Base-by-base conservation (phyloP, 2,797 vertebrate genomes). In the Alca torda region DNA sequence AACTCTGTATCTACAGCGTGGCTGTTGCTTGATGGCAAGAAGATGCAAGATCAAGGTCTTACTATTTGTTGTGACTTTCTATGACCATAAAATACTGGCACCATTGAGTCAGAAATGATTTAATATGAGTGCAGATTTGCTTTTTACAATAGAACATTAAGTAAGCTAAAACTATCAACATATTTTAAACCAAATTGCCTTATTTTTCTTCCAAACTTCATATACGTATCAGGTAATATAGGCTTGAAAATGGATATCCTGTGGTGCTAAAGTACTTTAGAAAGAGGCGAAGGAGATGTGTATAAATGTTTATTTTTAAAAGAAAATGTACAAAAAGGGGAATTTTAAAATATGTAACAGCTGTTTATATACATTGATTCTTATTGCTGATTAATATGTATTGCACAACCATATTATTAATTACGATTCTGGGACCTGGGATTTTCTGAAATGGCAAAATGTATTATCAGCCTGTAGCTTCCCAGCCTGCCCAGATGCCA, bases 321-420 rank as follows among this genome's bases (percentile, higher is more conserved):
- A 96, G 79, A 97, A 98, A 98, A 98, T 98, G 98, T 98, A 98
- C 94, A 98, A 98, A 98, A 98, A 97, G 98, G 98, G 98, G 98
- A 98, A 98, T 98, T 99, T 98, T 97, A 98, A 98, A 98, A 97
- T 98, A 98, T 85, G 98, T 99, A 98, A 98, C 98, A 98, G 98
- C 98, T 98, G 98, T 99, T 98, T 98, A 97, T 98, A 98, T 98
- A 98, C 98, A 95, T 98, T 98, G 98, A 98, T 99, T 99, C 98
- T 98, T 99, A 98, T 98, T 98, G 98, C 98, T 99, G 98, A 98
- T 99, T 98, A 98, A 98, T 98, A 98, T 98, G 98, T 98, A 98
- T 98, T 98, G 98, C 98, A 98, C 96, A 98, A 96, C 84, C 90
- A 73, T 97, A 97, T 98, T 97, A 97, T 89, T 97, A 96, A 97